A percentile compares a stretch with the other conserved stretches of the same genome.
Evolutionary conservation across 2,888 invertebrate species (phyloP).

Genomic region (Allygus modestus): DNA sequence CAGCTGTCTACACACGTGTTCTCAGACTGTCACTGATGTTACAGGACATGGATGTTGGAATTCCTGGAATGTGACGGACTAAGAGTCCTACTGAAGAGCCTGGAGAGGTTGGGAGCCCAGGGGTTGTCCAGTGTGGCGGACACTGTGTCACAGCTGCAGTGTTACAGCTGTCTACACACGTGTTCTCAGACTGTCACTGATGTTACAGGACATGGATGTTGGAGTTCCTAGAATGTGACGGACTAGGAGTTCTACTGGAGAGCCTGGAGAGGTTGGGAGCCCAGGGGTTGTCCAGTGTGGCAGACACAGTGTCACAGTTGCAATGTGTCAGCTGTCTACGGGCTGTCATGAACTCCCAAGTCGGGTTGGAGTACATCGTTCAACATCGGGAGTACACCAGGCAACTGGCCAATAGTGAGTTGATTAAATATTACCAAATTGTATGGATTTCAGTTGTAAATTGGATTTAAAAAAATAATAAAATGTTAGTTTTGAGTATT

Average conservation of each 20-base stretch:
- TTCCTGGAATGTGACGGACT: slow-evolving; percentile 75
- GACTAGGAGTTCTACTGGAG: slow-evolving; percentile 74
- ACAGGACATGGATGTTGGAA: slow-evolving; percentile 74
- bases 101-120: slow-evolving; percentile 72
- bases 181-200: too few species aligned
- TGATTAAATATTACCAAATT: neutral
- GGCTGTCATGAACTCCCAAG: slow-evolving; percentile 74
- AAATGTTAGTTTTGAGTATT: too few species aligned
- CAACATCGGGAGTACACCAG: slow-evolving; percentile 72
- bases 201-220: slow-evolving; percentile 73
- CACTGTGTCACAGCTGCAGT: slow-evolving; percentile 75
- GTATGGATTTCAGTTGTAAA: too few species aligned
- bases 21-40: too few species aligned
- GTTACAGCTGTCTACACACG: slow-evolving; percentile 74
- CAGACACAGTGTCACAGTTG: slow-evolving; percentile 74
- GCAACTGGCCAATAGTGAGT: slow-evolving; percentile 74
- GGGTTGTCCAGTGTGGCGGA: slow-evolving; percentile 72
- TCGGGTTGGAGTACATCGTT: slow-evolving; percentile 74
- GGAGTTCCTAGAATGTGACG: slow-evolving; percentile 75
- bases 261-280: slow-evolving; percentile 73
- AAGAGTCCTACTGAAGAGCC: slow-evolving; percentile 74
- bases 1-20: slow-evolving; percentile 74
- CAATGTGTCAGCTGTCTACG: slow-evolving; percentile 75
- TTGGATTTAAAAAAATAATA: neutral
- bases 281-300: slow-evolving; percentile 70